These are phyloP conservation scores for Sebastes melanostomus DNA, from an alignment of 2,797 vertebrate genomes.

Conservation along the genomic window DNA sequence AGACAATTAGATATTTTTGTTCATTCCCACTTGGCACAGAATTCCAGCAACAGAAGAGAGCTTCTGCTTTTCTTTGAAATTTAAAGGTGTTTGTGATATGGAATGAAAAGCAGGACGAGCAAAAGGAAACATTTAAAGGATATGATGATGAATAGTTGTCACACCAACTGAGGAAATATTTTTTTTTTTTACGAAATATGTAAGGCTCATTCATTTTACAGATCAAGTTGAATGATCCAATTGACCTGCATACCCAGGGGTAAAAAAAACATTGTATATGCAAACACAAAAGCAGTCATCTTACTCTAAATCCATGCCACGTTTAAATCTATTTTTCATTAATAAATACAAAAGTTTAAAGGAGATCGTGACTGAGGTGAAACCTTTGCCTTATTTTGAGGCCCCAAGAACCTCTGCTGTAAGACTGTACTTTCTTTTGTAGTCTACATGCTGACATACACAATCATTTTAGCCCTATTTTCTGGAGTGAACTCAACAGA, in stretches of 20 bases:
- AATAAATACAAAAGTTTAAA: neutral
- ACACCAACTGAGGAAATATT: neutral
- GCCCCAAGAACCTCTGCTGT: neutral
- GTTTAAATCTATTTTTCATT: neutral
- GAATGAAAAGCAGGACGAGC: neutral
- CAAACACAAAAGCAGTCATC: neutral
- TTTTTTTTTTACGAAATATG: neutral
- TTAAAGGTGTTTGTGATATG: neutral
- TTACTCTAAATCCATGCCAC: neutral
- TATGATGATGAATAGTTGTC: neutral
- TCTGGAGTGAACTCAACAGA: neutral
- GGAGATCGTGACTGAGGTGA: neutral
- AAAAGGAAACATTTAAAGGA: neutral
- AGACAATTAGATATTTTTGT: conserved; percentile 3
- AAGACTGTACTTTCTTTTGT: neutral
- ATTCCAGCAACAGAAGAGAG: neutral
- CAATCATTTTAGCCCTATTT: neutral
- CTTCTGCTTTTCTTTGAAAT: neutral
- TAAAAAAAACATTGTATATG: neutral
- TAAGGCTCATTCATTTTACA: neutral
- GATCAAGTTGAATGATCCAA: neutral
- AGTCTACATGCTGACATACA: neutral
- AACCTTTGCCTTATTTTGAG: neutral
- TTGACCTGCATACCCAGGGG: neutral
- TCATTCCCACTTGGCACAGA: neutral